Percentiles rank a stretch among this genome's conserved stretches.
phyloP scores from a whole-genome alignment of 2,888 invertebrate species.

The Ypsolopha sequella region DNA sequence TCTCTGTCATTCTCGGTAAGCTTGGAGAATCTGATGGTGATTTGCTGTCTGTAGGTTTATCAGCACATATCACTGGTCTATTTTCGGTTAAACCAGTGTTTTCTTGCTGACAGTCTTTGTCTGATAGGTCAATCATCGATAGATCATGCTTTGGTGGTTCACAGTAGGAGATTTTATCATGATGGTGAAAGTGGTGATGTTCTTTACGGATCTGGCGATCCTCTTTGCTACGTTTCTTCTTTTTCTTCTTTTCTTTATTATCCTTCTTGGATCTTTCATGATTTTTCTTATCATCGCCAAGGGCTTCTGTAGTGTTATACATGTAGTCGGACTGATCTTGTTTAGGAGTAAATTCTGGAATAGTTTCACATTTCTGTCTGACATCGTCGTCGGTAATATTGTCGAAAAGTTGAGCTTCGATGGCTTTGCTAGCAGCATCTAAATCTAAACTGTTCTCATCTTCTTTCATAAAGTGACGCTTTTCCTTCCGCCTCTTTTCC shows the following conservation, averaged over 20 bases:
- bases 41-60: conserved; percentile 38
- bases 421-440: conserved; percentile 84
- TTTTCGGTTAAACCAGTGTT: conserved; percentile 22
- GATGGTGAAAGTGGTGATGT: conserved; percentile 76
- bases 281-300: conserved; percentile 16
- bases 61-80: conserved; percentile 23
- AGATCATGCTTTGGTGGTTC: conserved; percentile 31
- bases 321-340: conserved; percentile 68
- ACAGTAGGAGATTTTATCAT: conserved; percentile 40
- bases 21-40: conserved; percentile 68
- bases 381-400: conserved; percentile 68
- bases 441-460: conserved; percentile 86
- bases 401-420: conserved; percentile 84
- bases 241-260: conserved; percentile 85
- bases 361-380: conserved; percentile 36
- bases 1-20: conserved; percentile 75
- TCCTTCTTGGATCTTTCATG: conserved; percentile 64
- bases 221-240: conserved; percentile 86
- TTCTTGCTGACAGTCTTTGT: not conserved
- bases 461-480: conserved; percentile 68
- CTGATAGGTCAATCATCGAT: not conserved
- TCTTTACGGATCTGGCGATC: conserved; percentile 78
- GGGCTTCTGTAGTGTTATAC: conserved; percentile 57
- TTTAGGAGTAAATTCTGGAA: conserved; percentile 23
- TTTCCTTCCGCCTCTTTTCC: conserved; percentile 75